Evolutionary conservation across 1,140 invertebrate genomes (phyloP).

Genomic region (Ptiloglossa arizonensis): DNA sequence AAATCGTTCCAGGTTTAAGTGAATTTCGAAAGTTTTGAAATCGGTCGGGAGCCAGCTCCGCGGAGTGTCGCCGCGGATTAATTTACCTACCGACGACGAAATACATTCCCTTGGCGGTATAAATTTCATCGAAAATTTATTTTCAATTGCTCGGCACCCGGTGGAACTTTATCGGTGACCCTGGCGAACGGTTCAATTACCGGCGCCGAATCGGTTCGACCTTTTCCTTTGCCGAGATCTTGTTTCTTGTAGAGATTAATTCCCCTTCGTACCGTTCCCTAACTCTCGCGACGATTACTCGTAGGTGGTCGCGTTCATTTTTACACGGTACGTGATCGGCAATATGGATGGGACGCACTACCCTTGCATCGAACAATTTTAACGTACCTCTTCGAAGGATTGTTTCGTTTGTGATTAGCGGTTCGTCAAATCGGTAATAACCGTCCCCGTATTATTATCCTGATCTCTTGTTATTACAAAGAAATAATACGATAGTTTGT

Average conservation of each 20-base stretch:
- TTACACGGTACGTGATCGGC: too few relatives aligned
- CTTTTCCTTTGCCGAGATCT: not conserved
- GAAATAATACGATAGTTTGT: too few relatives aligned
- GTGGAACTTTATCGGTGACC: slow-evolving; percentile 33
- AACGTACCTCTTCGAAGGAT: too few relatives aligned
- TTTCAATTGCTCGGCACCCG: not conserved
- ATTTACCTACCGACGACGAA: not conserved
- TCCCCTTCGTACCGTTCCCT: not conserved
- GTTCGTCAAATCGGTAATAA: too few relatives aligned
- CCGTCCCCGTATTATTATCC: too few relatives aligned
- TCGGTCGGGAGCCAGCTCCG: not conserved
- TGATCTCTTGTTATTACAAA: too few relatives aligned
- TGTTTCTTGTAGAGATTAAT: slow-evolving; percentile 23
- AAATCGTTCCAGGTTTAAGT: slow-evolving; percentile 6
- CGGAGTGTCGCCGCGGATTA: slow-evolving; percentile 3
- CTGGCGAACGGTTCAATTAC: slow-evolving; percentile 44
- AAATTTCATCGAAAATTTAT: slow-evolving; percentile 35
- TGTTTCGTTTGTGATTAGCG: too few relatives aligned
- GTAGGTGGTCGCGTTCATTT: too few relatives aligned
- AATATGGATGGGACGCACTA: too few relatives aligned
- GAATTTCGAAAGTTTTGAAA: slow-evolving; percentile 28
- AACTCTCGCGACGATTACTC: too few relatives aligned
- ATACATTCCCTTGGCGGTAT: not conserved
- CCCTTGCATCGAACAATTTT: too few relatives aligned
- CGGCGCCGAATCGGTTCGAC: not conserved